A percentile compares a stretch with the other conserved stretches of the same genome.
phyloP scores from a whole-genome alignment of 2,888 invertebrate species.

The Drosophila picticornis region DNA sequence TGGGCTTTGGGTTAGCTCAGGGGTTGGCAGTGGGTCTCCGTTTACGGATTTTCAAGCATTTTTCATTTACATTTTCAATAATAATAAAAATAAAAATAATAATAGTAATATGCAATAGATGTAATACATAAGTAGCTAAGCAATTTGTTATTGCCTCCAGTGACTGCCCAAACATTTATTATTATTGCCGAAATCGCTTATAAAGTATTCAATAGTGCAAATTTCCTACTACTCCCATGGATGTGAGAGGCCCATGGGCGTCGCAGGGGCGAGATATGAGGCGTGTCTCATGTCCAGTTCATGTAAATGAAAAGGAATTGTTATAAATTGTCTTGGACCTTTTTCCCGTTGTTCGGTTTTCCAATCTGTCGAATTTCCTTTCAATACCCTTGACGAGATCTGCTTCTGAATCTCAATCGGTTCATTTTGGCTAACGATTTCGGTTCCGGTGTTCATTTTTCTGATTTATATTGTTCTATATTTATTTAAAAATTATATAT shows the following conservation, averaged over 20 bases:
- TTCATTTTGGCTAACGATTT: neutral
- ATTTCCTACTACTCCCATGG: constrained; percentile 30
- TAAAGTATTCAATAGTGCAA: constrained; percentile 73
- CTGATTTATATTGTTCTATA: neutral
- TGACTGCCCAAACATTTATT: constrained; percentile 61
- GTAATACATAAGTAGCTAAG: constrained; percentile 40
- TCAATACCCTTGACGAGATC: constrained; percentile 3
- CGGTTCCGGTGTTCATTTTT: neutral
- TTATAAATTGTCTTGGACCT: constrained; percentile 72
- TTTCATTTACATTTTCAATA: constrained; percentile 74
- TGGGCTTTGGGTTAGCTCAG: constrained; percentile 15
- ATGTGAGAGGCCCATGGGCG: neutral
- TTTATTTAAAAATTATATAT: neutral
- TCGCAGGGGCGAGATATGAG: neutral
- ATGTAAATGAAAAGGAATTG: constrained; percentile 72
- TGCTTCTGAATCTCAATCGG: neutral
- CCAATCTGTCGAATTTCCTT: constrained; percentile 5
- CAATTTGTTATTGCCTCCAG: constrained; percentile 55
- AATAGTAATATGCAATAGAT: constrained; percentile 38
- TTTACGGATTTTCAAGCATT: constrained; percentile 45
- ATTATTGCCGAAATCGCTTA: constrained; percentile 66
- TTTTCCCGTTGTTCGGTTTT: constrained; percentile 29
- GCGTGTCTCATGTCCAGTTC: constrained; percentile 22
- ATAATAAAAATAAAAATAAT: constrained; percentile 15
- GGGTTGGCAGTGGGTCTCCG: neutral